Base-by-base conservation (phyloP, 2,113 vertebrate species). In the Nycticorax nycticorax region DNA sequence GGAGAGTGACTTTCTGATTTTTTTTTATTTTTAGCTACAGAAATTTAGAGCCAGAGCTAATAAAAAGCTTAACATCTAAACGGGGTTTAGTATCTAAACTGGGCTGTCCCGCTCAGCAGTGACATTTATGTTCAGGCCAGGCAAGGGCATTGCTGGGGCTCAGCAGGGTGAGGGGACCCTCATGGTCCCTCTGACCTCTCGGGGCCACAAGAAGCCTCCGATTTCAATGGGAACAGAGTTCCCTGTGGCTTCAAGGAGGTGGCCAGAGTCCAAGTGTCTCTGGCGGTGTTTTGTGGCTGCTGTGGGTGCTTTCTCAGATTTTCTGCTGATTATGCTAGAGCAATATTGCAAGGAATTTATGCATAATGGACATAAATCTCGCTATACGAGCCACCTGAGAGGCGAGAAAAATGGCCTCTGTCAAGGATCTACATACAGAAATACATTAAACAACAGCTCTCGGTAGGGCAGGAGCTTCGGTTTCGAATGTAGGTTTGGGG, bases 371-470 rank as follows among this genome's bases (percentile, higher is more conserved):
- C 95, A 96, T 98, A 97, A 97, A 97, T 97, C 92, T 97, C 8
- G 0, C 89, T 97, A 63, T 91, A 97, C 1, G 84, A 98, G 94
- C 89, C 97, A 98, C 96, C 89, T 93, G 96, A 98, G 89, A 96
- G 90, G 89, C 82, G 98, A 97, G 96, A 97, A 97, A 98, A 98
- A 97, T 96, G 71, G 74, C 90, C 85, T 97, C 94, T 97, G 93
- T 97, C 96, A 98, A 97, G 92, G 79, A 95, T 96, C 91, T 97
- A 97, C 95, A 96, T 57, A 91, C 71, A 97, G 90, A 98, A 97
- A 98, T 96, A 89, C 96, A 97, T 97, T 97, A 98, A 97, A 97
- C 89, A 89, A 68, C 81, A 97, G 71, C 78, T 80, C 81, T 95
- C 72, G 3, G 12, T 69, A 91, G 92, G 97, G 77, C 64, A 92